phyloP scores from a whole-genome alignment of 2,797 vertebrate species.

The Bradypus variegatus region DNA sequence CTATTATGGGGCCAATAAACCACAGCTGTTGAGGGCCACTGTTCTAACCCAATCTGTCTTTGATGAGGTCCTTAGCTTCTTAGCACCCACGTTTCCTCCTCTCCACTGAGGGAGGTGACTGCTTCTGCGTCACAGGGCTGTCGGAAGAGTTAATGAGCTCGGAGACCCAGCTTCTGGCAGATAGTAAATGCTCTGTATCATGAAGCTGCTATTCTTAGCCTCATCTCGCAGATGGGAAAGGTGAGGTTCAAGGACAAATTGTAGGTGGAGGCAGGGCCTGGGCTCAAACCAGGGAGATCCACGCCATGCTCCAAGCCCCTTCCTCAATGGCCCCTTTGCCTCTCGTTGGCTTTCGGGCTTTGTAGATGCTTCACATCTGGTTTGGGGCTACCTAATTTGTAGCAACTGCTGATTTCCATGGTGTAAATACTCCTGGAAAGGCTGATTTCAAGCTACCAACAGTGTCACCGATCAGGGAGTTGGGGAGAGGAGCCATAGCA shows the following conservation, averaged over 20 bases:
- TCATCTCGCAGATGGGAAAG: neutral
- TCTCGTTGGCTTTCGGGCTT: neutral
- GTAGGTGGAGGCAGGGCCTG: neutral
- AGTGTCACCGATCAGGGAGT: neutral
- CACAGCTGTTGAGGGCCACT: neutral
- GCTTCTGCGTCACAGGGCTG: neutral
- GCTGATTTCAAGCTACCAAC: neutral
- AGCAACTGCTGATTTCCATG: neutral
- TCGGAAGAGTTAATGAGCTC: neutral
- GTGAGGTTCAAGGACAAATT: neutral
- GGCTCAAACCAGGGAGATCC: neutral
- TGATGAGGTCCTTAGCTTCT: neutral
- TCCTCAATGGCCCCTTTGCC: too few species aligned
- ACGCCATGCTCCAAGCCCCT: fast-evolving
- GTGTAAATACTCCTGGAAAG: neutral
- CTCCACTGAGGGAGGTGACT: neutral
- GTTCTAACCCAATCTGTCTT: neutral
- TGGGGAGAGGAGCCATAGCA: neutral
- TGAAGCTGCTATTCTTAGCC: neutral
- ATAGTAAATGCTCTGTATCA: neutral
- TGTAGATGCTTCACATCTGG: neutral
- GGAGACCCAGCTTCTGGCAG: neutral
- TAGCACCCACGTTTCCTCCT: neutral
- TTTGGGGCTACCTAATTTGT: neutral
- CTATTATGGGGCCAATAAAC: neutral